Base-by-base conservation (phyloP, 2,888 invertebrate species). In the Tenthredo livida region DNA sequence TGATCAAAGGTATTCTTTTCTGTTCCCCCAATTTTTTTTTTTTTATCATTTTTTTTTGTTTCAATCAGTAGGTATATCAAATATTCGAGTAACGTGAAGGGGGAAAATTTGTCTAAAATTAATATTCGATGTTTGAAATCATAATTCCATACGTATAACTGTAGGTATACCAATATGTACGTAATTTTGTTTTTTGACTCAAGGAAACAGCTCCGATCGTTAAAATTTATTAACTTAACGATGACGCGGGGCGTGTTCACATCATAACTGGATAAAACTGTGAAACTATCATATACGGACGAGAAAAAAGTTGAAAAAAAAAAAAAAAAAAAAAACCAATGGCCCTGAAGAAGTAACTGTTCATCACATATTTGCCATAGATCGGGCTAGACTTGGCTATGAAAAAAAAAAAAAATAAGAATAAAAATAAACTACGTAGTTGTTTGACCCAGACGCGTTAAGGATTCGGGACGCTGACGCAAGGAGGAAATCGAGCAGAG, bases 401-500 rank as follows among this genome's bases (percentile, higher is more conserved):
- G 5, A 1, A n/a, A n/a, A n/a, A n/a, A n/a, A 54, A 54, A n/a
- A 54, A 6, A 47, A 47, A 4, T 33, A 33, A 33, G 0, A 47
- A n/a, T 29, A n/a, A 58, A 0, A 33, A 33, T 5, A 0, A 33
- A 33, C 7, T 67, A 15, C 73, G 21, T 73, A n/a, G 25, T 43
- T 43, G 12, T 67, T 43, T n/a, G 54, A 54, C 77, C 77, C 33
- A 54, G 15, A 50, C 33, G 17, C 54, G 54, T 29, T 33, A 33
- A n/a, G n/a, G 15, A 37, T 40, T 40, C 21, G 40, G 5, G 12
- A 12, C n/a, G 61, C 37, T 40, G 80, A 80, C 58, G 80, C 9
- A 80, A 21, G n/a, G 37, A 25, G 43, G 43, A n/a, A 61, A 75
- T 84, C 73, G 84, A 84, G 40, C 40, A 40, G 17, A 17, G 73